Evolutionary conservation across 2,113 vertebrate genomes (phyloP).

Genomic region (Seriola rivoliana): DNA sequence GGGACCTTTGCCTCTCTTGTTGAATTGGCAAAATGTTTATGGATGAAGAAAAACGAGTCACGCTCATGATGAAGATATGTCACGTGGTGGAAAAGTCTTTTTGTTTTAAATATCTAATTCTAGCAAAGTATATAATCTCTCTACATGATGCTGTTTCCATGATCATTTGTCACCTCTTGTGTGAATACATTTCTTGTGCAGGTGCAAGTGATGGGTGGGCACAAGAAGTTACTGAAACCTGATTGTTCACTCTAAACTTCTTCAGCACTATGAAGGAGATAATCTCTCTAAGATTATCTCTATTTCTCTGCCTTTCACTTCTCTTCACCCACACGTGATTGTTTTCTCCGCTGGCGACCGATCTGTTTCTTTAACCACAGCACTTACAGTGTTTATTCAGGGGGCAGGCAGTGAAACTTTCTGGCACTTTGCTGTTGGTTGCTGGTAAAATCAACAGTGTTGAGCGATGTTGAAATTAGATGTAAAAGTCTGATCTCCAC

Average conservation of each 20-base stretch:
- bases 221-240: neutral
- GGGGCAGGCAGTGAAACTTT: neutral
- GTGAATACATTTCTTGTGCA: neutral
- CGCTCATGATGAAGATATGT: too few species aligned
- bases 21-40: neutral
- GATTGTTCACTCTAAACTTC: neutral
- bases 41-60: too few species aligned
- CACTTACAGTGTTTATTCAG: neutral
- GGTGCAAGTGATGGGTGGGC: neutral
- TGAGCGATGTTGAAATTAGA: neutral
- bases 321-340: neutral
- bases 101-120: neutral
- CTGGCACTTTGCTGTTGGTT: neutral
- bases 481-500: neutral
- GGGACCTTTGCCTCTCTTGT: neutral
- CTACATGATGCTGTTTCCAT: neutral
- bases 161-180: neutral
- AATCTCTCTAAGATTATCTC: neutral
- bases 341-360: neutral
- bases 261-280: neutral
- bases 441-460: neutral
- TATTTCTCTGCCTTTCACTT: neutral
- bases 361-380: neutral
- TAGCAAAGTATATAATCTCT: neutral
- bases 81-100: too few species aligned